Base-by-base conservation (phyloP, 2,888 invertebrate species). In the Caenorhabditis macrosperma region DNA sequence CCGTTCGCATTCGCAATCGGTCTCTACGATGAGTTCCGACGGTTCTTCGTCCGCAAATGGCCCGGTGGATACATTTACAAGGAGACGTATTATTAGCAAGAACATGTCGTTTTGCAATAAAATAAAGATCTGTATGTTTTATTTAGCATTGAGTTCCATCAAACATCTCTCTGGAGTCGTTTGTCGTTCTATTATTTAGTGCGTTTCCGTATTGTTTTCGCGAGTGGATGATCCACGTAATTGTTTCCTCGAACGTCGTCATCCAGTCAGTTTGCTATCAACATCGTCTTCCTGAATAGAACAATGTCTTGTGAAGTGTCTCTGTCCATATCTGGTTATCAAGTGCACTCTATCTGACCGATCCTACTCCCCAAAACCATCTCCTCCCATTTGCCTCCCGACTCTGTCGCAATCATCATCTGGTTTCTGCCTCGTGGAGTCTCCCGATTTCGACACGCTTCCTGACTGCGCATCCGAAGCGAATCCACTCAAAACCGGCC, bases 11-110 rank as follows among this genome's bases (percentile, higher is more conserved):
- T 84, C 41, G 46, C 84, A 22, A 83, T 88, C 54, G 77, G 82
- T 41, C 35, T 85, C 24, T 88, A 83, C 68, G 87, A 88, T 67
- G 88, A 88, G 61, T 67, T 84, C 52, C 75, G 88, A 15, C 75
- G 81, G 28, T 86, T 41, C 72, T 77, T 80, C 67, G 84, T 87
- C 30, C 81, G 88, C 24, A 82, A 79, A 38, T 83, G 71, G 66
- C 88, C 88, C 1, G 63, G 55, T n/a, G 88, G 88, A 64, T 84
- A 79, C 66, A 76, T 87, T 57, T 87, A 85, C 76, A 82, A 82
- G 22, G 86, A 87, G 71, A 88, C 88, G 0, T 86, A 85, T 55
- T 87, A 79, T 54, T 78, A 50, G n/a, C n/a, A n/a, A 66, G 26
- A 20, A 17, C 20, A 7, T 64, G 35, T 15, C 6, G 3, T 55